A percentile compares a stretch with the other conserved stretches of the same genome.
phyloP scores from a whole-genome alignment of 1,140 invertebrate genomes.

The Halyomorpha halys region DNA sequence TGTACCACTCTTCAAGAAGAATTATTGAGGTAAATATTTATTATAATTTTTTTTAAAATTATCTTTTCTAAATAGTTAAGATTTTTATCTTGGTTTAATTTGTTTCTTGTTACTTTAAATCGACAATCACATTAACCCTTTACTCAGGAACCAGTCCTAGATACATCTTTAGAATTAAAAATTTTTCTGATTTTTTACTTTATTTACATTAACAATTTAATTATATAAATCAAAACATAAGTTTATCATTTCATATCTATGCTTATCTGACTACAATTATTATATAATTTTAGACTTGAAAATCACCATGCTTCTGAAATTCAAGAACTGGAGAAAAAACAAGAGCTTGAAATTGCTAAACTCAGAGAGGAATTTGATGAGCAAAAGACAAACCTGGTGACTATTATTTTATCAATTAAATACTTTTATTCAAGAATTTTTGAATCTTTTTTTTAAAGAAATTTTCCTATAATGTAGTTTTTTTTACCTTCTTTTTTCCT shows the following conservation, averaged over 20 bases:
- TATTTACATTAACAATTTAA: not conserved
- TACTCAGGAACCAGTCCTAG: too few relatives aligned
- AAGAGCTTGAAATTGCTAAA: slow-evolving; percentile 37
- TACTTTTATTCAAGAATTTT: too few relatives aligned
- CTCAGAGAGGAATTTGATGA: slow-evolving; percentile 40
- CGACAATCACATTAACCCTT: too few relatives aligned
- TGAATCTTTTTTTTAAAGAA: too few relatives aligned
- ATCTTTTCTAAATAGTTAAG: too few relatives aligned
- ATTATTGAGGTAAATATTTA: slow-evolving; percentile 37
- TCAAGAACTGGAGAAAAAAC: slow-evolving; percentile 34
- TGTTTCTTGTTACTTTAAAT: too few relatives aligned
- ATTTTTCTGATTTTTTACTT: slow-evolving; percentile 3
- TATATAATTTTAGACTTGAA: slow-evolving; percentile 25
- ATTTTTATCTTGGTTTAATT: too few relatives aligned
- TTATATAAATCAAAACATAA: slow-evolving; percentile 4
- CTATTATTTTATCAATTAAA: not conserved
- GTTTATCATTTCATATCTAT: too few relatives aligned
- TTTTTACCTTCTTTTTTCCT: too few relatives aligned
- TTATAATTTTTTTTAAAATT: not conserved
- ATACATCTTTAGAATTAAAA: not conserved
- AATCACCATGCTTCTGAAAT: slow-evolving; percentile 28
- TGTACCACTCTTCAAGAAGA: slow-evolving; percentile 48
- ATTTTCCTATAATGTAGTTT: too few relatives aligned
- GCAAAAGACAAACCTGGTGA: slow-evolving; percentile 36
- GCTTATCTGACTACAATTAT: too few relatives aligned